These are phyloP conservation scores for Oligia strigilis DNA, from an alignment of 2,888 invertebrate genomes.

Conservation along the genomic window DNA sequence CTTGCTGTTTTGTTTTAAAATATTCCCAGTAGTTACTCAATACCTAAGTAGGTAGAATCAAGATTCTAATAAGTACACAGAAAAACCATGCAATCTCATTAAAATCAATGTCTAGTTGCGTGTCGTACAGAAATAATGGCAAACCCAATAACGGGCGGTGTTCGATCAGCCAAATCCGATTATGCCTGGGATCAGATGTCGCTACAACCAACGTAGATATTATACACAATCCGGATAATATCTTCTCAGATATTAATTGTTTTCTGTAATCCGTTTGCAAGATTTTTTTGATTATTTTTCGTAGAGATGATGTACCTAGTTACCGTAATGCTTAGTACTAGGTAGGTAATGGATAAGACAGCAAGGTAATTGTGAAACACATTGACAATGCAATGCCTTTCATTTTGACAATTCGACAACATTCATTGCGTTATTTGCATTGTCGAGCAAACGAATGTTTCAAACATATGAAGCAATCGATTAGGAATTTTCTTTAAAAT, in stretches of 20 bases:
- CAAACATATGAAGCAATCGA: not conserved
- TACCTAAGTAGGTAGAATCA: not conserved
- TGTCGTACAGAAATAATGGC: conserved; percentile 83
- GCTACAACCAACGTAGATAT: conserved; percentile 77
- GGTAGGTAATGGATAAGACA: not conserved
- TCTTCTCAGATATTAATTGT: conserved; percentile 83
- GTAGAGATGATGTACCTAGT: not conserved
- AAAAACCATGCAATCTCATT: conserved; percentile 76
- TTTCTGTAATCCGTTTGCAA: conserved; percentile 70
- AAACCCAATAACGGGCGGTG: conserved; percentile 85
- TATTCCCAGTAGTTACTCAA: not conserved
- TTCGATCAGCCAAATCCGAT: conserved; percentile 89
- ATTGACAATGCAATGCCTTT: not conserved
- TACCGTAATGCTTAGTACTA: not conserved
- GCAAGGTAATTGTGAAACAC: not conserved
- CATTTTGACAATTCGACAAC: not conserved
- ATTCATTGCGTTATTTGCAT: not conserved
- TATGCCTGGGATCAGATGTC: conserved; percentile 88
- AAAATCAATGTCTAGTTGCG: conserved; percentile 87
- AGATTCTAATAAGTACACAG: conserved; percentile 22
- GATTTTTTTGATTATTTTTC: conserved; percentile 55
- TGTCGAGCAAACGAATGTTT: not conserved
- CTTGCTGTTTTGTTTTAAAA: not conserved
- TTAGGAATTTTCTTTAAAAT: not conserved
- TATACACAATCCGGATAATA: conserved; percentile 84